Conservation (phyloP, 2,113 vertebrate genomes). For the Conger conger region DNA sequence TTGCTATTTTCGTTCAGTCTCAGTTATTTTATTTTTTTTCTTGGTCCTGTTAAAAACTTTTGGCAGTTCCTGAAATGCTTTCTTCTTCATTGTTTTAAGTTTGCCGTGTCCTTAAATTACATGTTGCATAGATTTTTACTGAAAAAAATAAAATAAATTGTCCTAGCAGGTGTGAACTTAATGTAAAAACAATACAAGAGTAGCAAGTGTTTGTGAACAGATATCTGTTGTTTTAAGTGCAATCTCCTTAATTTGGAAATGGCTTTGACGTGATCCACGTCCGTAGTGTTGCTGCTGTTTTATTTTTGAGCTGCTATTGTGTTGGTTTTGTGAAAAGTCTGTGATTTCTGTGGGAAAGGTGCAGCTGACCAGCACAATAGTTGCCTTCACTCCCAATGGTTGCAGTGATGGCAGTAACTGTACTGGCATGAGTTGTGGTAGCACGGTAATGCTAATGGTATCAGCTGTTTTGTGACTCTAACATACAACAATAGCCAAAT, state of each 20-base stretch:
- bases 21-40: no score
- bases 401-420: neutral
- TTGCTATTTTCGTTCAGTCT: neutral
- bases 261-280: neutral
- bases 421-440: no score
- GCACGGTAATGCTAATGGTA: no score
- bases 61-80: neutral
- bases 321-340: neutral
- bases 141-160: neutral
- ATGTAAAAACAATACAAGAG: neutral
- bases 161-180: neutral
- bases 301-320: neutral
- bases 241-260: neutral
- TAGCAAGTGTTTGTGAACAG: conserved; percentile 2
- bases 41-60: neutral
- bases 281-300: neutral
- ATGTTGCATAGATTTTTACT: conserved; percentile 3
- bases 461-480: no score
- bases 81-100: neutral
- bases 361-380: neutral
- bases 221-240: neutral
- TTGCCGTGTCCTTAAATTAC: neutral
- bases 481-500: no score
- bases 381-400: neutral
- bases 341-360: neutral